A percentile compares a stretch with the other conserved stretches of the same genome.
Conservation (phyloP, 2,113 vertebrate species). For the Fregata magnificens region DNA sequence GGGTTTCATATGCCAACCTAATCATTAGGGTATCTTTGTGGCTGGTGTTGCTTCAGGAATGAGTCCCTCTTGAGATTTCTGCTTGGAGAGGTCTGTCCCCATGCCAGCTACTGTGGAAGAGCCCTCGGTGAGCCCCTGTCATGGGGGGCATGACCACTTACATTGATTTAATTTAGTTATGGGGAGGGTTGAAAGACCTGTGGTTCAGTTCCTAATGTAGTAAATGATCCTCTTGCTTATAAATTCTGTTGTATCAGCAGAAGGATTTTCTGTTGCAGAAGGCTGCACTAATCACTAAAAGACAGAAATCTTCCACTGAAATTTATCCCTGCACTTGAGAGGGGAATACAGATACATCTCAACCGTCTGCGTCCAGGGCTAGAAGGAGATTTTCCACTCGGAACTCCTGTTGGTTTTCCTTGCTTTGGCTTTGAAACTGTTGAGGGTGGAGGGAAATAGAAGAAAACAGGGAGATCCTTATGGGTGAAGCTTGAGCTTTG, state of each 20-base stretch:
- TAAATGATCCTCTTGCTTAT: neutral
- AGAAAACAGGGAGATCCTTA: neutral
- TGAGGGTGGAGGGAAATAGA: neutral
- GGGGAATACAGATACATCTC: neutral
- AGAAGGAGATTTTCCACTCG: neutral
- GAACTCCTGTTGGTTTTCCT: neutral
- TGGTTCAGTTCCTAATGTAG: neutral
- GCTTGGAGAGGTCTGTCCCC: no score
- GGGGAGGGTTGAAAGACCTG: neutral
- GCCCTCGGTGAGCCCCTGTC: neutral
- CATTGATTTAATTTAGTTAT: neutral
- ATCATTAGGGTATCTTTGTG: neutral
- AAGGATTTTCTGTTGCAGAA: neutral
- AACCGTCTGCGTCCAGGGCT: neutral
- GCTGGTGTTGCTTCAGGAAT: neutral
- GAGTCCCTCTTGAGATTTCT: neutral
- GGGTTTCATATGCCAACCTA: neutral
- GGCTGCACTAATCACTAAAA: neutral
- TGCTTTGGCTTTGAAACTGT: fast-evolving
- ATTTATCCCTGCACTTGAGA: neutral
- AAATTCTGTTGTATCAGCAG: neutral
- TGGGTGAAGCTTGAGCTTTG: neutral
- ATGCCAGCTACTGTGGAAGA: neutral
- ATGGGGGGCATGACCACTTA: neutral
- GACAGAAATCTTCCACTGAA: neutral